Evolutionary conservation across 2,113 vertebrate genomes (phyloP).

Genomic region (Cricetomys ansorgei): DNA sequence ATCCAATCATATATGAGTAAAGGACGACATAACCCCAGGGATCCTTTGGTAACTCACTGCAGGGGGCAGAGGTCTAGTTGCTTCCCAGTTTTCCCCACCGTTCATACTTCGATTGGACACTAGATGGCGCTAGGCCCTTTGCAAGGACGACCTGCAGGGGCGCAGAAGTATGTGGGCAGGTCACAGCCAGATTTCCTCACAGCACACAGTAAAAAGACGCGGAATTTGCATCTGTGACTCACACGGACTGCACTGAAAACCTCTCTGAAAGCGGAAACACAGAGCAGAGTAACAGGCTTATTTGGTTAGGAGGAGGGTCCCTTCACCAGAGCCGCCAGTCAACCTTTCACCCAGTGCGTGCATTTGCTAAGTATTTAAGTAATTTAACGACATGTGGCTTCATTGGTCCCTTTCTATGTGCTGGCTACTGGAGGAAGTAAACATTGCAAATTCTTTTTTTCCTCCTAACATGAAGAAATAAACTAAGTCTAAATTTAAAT

Average conservation of each 20-base stretch:
- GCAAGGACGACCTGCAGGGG: constrained; percentile 4
- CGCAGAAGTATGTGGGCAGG: background rate
- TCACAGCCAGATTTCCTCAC: background rate
- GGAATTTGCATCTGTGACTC: background rate
- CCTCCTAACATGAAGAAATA: background rate
- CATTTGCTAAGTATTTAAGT: background rate
- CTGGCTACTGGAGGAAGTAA: background rate
- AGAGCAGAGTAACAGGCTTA: background rate
- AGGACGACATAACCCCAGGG: rapidly evolving
- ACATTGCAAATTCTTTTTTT: too few relatives aligned
- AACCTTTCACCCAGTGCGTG: background rate
- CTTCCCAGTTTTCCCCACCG: background rate
- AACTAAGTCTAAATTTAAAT: background rate
- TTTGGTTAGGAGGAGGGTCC: background rate
- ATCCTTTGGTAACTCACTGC: background rate
- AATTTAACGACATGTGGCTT: background rate
- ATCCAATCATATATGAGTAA: rapidly evolving
- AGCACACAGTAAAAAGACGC: background rate
- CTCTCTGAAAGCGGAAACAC: background rate
- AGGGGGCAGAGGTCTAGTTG: background rate
- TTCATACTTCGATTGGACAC: constrained; percentile 56
- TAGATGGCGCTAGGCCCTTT: constrained; percentile 83
- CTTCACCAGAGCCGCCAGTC: background rate
- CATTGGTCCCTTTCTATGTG: background rate
- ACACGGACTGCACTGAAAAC: background rate